Evolutionary conservation across 2,113 vertebrate genomes (phyloP), one percentile per base, ranked within the genome.

Genomic region (Neofelis nebulosa): DNA sequence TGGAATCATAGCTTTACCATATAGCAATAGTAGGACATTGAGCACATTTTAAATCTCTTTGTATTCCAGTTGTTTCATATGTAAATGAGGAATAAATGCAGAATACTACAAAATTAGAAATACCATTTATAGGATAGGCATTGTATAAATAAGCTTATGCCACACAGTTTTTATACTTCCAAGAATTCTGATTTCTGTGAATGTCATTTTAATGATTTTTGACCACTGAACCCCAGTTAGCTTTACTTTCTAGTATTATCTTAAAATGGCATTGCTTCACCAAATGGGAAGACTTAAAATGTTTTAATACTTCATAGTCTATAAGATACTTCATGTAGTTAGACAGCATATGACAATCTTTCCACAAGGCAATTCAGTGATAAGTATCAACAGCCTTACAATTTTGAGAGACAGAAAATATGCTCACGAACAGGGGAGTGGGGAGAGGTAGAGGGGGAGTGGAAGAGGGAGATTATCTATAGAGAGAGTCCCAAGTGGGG

Each of bases 181-280:
- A 65, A 87, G 73, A 65, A 65, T 73, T 66, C 69, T 36, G 50
- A 92, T 93, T 90, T 76, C 52, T 81, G 21, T 38, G 88, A 88
- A 88, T 80, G 63, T 13, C 63, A 85, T 86, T 79, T 95, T 91
- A 92, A 92, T 63, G 55, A n/a, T 29, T 52, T 80, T 78, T 71
- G 14, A 86, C 73, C 48, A 65, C 66, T 83, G 76, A 33, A 85
- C 16, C 14, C 57, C 91, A 69, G 63, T 76, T 85, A 86, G 38
- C 25, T 95, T 95, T 87, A 80, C 25, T 80, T 95, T 69, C 31
- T 86, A 88, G 55, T 74, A 81, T 66, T 73, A 66, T 55, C 33
- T 87, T 55, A 80, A 71, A 73, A 92, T 73, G n/a, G 4, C 21
- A 86, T n/a, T 87, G 74, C 55, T 87, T 88, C 2, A 88, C 16